Evolutionary conservation across 2,113 vertebrate species (phyloP), one percentile per base, ranked within the genome.

Genomic region (Eudorcas thomsonii): DNA sequence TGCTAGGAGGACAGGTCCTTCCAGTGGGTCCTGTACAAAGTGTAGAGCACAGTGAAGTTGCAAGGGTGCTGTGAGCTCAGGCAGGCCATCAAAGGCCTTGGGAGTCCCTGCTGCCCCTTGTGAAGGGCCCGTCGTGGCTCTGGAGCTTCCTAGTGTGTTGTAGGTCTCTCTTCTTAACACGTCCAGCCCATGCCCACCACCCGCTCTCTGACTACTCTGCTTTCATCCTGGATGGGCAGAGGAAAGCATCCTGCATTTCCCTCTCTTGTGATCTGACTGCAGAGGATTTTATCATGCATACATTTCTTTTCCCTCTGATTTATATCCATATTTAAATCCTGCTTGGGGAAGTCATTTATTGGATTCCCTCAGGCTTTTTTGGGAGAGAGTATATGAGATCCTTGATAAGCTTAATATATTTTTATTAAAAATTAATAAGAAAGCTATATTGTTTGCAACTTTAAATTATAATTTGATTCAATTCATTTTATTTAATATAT

Each of bases 381-480:
- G 7, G 67, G 54, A 55, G 89, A 94, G 96, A 80, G 54, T 67
- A 50, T 91, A 96, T 94, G 96, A 93, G 86, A 97, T 90, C 89
- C 64, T 90, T 71, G 96, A 97, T 98, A 88, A 97, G 88, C 62
- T 92, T 97, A 96, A 97, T 97, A 90, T 98, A 88, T 96, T 96
- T 96, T 78, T 96, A 98, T 98, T 97, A 98, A 98, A 98, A 97
- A 97, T 98, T 97, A 97, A 98, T 98, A 93, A 89, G 94, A 96
- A 87, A 67, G 62, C 36, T 85, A 77, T 80, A 96, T 97, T 97
- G 91, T 93, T 97, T 89, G 91, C 60, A 96, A 36, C 80, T 57
- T 93, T 95, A 96, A 96, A 88, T 97, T 84, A 96, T 93, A 74
- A 88, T 96, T 96, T 90, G 81, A 94, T 95, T 57, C 71, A 93